Evolutionary conservation across 2,797 vertebrate species (phyloP).

Genomic region (Basileuterus tristriatus): DNA sequence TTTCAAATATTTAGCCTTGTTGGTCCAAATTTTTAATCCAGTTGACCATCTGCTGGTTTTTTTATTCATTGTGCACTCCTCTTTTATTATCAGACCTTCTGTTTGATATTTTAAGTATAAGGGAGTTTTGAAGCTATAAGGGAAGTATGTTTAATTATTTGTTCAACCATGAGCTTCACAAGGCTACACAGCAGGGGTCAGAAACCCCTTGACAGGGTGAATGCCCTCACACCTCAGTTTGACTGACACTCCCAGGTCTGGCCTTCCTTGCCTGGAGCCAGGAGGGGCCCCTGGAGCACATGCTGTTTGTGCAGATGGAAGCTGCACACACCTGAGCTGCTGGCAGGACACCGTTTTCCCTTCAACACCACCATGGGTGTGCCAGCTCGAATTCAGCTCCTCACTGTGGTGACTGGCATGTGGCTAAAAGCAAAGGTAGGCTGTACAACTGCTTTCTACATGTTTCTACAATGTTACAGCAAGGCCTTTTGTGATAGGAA

Average conservation of each 20-base stretch:
- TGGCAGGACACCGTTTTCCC: fast-evolving
- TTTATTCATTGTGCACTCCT: background rate
- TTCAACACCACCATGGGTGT: background rate
- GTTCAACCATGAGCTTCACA: background rate
- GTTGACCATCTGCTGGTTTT: background rate
- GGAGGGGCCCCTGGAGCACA: background rate
- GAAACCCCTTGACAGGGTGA: background rate
- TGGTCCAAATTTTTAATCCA: background rate
- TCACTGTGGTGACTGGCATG: background rate
- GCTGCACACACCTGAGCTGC: too few species aligned
- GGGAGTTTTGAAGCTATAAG: background rate
- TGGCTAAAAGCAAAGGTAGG: background rate
- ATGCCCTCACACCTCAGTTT: background rate
- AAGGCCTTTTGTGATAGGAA: fast-evolving
- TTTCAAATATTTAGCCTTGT: background rate
- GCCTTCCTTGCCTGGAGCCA: background rate
- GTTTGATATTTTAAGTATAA: background rate
- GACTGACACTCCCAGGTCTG: background rate
- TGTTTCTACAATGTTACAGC: background rate
- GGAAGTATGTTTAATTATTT: fast-evolving
- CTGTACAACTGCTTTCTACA: background rate
- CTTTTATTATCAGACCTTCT: background rate
- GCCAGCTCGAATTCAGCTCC: background rate
- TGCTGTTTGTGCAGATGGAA: background rate
- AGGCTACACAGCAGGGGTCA: background rate